Evolutionary conservation across 1,140 invertebrate genomes (phyloP), one percentile per base, ranked within the genome.

Genomic region (Neodiprion lecontei): DNA sequence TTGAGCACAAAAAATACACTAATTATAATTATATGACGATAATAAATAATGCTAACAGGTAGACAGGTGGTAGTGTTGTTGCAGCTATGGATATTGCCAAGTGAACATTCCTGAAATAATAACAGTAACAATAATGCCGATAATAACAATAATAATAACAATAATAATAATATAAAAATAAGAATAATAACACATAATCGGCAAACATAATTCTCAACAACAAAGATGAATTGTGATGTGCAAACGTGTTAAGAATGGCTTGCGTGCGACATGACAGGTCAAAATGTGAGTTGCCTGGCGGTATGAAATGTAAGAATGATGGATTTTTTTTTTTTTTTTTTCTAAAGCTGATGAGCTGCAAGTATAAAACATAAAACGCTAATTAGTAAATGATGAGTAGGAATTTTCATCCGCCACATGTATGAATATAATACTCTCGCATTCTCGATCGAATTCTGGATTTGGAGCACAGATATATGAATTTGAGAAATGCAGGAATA

Each of bases 51-150:
- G 48, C 23, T 47, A 61, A 49, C 17, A 61, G 10, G 48, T 50
- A 69, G 9, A 73, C 50, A 28, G 70, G 69, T 74, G 71, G 66
- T 48, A 69, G 71, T 68, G 47, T 74, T n/a, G 48, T 72, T 17
- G 74, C 48, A 67, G 67, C 10, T 72, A 50, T 50, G 23, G 70
- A 47, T 73, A 65, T 69, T 48, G 67, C 68, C 72, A 14, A 67
- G 71, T 73, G 69, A 69, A 70, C 74, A 79, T 77, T 77, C 72
- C 76, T 77, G 73, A 70, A 77, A 75, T 68, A 74, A 76, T 75
- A 74, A 69, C 28, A 65, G 66, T 53, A 71, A 50, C 40, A 40
- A 67, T 69, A 61, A 75, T 70, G 69, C 17, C 21, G 72, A 69
- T 69, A 72, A 72, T 65, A 67, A 69, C 48, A 61, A 77, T 72